Evolutionary conservation across 2,113 vertebrate genomes (phyloP).

Genomic region (Bucco capensis): DNA sequence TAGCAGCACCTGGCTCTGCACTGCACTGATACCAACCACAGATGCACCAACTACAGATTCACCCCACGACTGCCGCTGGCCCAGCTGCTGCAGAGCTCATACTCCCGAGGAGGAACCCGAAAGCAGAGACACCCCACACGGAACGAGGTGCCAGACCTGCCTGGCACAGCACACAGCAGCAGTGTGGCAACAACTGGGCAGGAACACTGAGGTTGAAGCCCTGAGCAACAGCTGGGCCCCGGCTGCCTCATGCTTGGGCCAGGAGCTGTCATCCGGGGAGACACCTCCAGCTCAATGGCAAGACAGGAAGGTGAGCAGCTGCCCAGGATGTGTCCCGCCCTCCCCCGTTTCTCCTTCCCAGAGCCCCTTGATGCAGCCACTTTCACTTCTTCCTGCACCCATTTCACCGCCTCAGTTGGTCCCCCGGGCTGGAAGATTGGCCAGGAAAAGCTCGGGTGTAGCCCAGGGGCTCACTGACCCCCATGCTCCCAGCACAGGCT

Average conservation of each 20-base stretch:
- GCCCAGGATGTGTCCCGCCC: accelerated
- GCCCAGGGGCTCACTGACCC: background rate
- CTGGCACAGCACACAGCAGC: accelerated
- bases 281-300: background rate
- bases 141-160: background rate
- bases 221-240: background rate
- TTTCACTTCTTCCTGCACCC: background rate
- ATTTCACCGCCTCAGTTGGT: accelerated
- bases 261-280: background rate
- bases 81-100: accelerated
- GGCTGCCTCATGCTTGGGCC: background rate
- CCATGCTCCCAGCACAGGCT: accelerated
- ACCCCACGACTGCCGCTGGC: background rate
- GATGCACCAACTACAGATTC: background rate
- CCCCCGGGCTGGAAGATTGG: accelerated
- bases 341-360: background rate
- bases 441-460: background rate
- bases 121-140: background rate
- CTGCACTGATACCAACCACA: accelerated
- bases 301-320: background rate
- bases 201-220: background rate
- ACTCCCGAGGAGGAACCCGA: background rate
- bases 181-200: accelerated
- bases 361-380: accelerated
- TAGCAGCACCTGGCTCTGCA: background rate